A percentile compares a stretch with the other conserved stretches of the same genome.
Conservation (phyloP, 2,888 invertebrate genomes). For the Atherix ibis region DNA sequence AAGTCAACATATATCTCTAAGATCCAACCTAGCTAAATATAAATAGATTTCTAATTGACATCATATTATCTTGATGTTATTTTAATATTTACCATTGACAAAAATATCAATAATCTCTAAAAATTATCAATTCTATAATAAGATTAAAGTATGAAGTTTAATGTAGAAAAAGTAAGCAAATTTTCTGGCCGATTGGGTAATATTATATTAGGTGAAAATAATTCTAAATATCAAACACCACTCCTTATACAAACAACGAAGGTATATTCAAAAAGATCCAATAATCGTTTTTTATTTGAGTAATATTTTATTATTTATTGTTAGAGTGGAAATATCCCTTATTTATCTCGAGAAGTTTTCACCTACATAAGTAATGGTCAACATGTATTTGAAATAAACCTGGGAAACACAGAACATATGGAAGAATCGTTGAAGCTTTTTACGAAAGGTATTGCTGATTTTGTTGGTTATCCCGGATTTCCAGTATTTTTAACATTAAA, state of each 20-base stretch:
- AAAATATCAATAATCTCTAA: too few relatives aligned
- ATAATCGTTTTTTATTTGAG: conserved; percentile 6
- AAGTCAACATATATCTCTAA: too few relatives aligned
- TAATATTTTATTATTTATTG: conserved; percentile 2
- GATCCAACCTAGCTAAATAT: too few relatives aligned
- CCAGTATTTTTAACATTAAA: conserved; percentile 31
- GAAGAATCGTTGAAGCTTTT: conserved; percentile 46
- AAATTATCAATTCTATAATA: too few relatives aligned
- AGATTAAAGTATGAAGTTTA: conserved; percentile 79
- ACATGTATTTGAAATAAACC: conserved; percentile 48
- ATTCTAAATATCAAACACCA: conserved; percentile 52
- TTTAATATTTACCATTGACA: too few relatives aligned
- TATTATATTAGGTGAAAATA: conserved; percentile 37
- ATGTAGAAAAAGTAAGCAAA: conserved; percentile 40
- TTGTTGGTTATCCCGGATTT: conserved; percentile 44
- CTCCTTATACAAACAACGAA: conserved; percentile 58
- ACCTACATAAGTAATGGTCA: conserved; percentile 41
- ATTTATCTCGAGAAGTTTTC: conserved; percentile 63
- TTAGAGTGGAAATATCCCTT: conserved; percentile 68
- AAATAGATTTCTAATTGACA: too few relatives aligned
- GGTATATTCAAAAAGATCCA: conserved; percentile 29
- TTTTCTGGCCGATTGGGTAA: conserved; percentile 52
- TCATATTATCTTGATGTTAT: too few relatives aligned
- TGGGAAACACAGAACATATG: conserved; percentile 51
- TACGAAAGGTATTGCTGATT: conserved; percentile 48